Evolutionary conservation across 2,888 invertebrate species (phyloP).

Genomic region (Pammene aurita): DNA sequence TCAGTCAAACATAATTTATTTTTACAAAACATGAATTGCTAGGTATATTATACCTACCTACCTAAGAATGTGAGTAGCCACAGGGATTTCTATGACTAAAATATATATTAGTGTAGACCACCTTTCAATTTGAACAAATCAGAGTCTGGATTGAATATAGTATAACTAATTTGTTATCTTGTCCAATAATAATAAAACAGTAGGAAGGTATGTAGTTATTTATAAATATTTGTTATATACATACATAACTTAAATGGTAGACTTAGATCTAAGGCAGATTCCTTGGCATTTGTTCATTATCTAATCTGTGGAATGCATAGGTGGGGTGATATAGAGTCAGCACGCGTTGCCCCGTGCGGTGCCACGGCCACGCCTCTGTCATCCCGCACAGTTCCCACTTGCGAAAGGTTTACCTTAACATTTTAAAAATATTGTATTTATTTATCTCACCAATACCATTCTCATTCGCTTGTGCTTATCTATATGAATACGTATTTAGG

Average conservation of each 20-base stretch:
- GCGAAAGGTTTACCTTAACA: slow-evolving; percentile 26
- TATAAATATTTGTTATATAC: slow-evolving; percentile 32
- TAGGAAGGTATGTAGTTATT: too few relatives aligned
- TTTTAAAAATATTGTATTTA: slow-evolving; percentile 14
- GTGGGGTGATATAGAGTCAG: slow-evolving; percentile 20
- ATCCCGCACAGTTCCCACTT: slow-evolving; percentile 16
- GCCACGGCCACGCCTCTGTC: slow-evolving; percentile 3
- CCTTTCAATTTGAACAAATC: not conserved
- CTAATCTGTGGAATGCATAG: slow-evolving; percentile 29
- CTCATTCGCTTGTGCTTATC: slow-evolving; percentile 24
- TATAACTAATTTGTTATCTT: not conserved
- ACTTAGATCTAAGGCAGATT: slow-evolving; percentile 15
- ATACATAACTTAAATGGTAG: not conserved
- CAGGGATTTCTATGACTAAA: slow-evolving; percentile 1
- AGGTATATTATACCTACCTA: slow-evolving; percentile 1
- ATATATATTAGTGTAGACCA: not conserved
- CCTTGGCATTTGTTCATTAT: slow-evolving; percentile 26
- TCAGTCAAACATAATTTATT: slow-evolving; percentile 34
- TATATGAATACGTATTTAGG: not conserved
- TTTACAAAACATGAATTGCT: slow-evolving; percentile 22
- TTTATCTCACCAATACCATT: not conserved
- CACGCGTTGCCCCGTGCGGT: not conserved
- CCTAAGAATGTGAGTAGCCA: not conserved
- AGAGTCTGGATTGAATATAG: too few relatives aligned
- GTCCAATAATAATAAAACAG: not conserved